Percentiles rank a stretch among this genome's conserved stretches.
phyloP scores from a whole-genome alignment of 1,140 invertebrate species.

The Trachymyrmex cornetzi region DNA sequence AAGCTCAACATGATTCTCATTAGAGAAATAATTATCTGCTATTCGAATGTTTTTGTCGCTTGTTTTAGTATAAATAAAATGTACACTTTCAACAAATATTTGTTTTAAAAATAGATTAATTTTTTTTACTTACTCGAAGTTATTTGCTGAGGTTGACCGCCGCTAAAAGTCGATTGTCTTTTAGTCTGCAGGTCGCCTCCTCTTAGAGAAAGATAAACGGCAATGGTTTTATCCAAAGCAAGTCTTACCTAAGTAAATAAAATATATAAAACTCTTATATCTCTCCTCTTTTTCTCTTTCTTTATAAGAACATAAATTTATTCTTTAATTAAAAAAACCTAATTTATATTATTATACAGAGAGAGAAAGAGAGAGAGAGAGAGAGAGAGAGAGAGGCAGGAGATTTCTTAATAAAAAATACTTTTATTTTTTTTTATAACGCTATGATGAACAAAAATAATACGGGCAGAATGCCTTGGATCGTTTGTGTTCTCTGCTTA shows the following conservation, averaged over 20 bases:
- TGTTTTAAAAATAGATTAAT: neutral
- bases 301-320: neutral
- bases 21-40: neutral
- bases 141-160: conserved; percentile 81
- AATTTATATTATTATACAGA: no score
- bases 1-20: neutral
- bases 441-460: neutral
- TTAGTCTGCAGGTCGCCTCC: conserved; percentile 85
- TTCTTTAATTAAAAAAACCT: neutral
- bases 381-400: no score
- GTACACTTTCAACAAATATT: neutral
- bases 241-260: conserved; percentile 85
- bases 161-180: conserved; percentile 86
- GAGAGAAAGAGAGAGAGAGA: no score
- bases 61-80: no score
- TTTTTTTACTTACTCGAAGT: conserved; percentile 76
- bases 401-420: neutral
- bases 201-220: conserved; percentile 87
- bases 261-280: conserved; percentile 1
- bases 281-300: neutral
- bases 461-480: neutral
- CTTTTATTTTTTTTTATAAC: neutral
- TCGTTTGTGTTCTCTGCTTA: neutral
- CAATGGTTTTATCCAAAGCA: conserved; percentile 88
- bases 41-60: no score